Percentiles rank a stretch among this genome's conserved stretches.
phyloP scores from a whole-genome alignment of 2,113 vertebrate genomes.

The Ochotona curzoniae region DNA sequence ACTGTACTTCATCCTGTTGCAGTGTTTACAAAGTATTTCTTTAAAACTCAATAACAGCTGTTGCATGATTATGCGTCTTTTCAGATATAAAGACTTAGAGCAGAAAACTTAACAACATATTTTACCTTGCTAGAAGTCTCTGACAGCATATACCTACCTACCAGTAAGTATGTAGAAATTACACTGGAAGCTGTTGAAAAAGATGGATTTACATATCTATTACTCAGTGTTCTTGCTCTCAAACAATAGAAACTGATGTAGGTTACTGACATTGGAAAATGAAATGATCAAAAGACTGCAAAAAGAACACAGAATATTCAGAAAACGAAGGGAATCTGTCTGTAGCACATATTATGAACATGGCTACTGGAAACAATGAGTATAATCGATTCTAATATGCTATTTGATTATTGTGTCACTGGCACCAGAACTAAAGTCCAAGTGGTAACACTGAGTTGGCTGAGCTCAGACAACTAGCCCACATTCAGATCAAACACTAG shows the following conservation, averaged over 20 bases:
- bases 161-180: conserved; percentile 1
- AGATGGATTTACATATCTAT: not conserved
- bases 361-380: not conserved
- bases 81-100: conserved; percentile 62
- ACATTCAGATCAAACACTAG: not conserved
- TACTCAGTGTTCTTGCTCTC: conserved; percentile 22
- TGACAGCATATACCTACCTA: conserved; percentile 47
- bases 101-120: conserved; percentile 47
- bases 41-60: conserved; percentile 77
- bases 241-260: not conserved
- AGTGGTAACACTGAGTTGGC: accelerated
- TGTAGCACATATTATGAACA: not conserved
- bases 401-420: not conserved
- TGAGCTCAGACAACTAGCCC: not conserved
- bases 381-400: not conserved
- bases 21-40: conserved; percentile 76
- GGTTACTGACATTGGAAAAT: not conserved
- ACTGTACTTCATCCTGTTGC: conserved; percentile 69
- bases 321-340: not conserved
- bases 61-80: conserved; percentile 73
- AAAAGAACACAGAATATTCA: not conserved
- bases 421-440: not conserved
- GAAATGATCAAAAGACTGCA: not conserved
- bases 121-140: conserved; percentile 66
- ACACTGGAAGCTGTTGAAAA: not conserved